These are phyloP conservation scores for Trachymyrmex septentrionalis DNA, from an alignment of 1,140 invertebrate species.

Conservation along the genomic window DNA sequence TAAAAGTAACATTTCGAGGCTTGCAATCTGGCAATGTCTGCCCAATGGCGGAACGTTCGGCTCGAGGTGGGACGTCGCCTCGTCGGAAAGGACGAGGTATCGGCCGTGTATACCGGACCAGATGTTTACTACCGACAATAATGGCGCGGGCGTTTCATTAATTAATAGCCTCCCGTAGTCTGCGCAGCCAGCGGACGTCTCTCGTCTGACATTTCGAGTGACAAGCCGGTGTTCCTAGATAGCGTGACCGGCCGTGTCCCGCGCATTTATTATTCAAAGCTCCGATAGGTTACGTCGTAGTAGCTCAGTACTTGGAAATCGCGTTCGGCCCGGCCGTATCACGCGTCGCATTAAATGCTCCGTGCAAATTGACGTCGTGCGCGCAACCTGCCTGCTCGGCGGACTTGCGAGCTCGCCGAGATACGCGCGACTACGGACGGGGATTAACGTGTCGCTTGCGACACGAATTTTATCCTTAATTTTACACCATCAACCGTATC, in stretches of 20 bases:
- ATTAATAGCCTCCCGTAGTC: constrained; percentile 83
- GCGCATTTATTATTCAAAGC: constrained; percentile 85
- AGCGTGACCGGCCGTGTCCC: constrained; percentile 84
- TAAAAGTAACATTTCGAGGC: background rate
- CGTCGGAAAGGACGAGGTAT: constrained; percentile 63
- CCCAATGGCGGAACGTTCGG: constrained; percentile 8
- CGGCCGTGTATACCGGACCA: constrained; percentile 55
- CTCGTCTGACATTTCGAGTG: constrained; percentile 85
- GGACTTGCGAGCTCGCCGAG: constrained; percentile 1
- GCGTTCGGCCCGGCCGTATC: constrained; percentile 76
- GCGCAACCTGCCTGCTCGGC: background rate
- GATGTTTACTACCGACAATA: constrained; percentile 69
- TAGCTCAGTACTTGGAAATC: constrained; percentile 81
- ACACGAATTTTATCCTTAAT: constrained; percentile 55
- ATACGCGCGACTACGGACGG: background rate
- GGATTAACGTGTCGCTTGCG: constrained; percentile 37
- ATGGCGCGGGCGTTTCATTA: constrained; percentile 82
- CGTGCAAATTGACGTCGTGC: constrained; percentile 75
- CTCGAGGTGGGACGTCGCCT: constrained; percentile 56
- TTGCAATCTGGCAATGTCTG: constrained; percentile 42
- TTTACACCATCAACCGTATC: constrained; percentile 27
- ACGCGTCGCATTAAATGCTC: constrained; percentile 81
- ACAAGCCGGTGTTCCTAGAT: constrained; percentile 83
- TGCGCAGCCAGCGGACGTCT: constrained; percentile 76
- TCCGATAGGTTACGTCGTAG: constrained; percentile 83